Percentiles rank a stretch among this genome's conserved stretches.
Conservation (phyloP, 2,888 invertebrate species). For the Drosophila hamatofila region DNA sequence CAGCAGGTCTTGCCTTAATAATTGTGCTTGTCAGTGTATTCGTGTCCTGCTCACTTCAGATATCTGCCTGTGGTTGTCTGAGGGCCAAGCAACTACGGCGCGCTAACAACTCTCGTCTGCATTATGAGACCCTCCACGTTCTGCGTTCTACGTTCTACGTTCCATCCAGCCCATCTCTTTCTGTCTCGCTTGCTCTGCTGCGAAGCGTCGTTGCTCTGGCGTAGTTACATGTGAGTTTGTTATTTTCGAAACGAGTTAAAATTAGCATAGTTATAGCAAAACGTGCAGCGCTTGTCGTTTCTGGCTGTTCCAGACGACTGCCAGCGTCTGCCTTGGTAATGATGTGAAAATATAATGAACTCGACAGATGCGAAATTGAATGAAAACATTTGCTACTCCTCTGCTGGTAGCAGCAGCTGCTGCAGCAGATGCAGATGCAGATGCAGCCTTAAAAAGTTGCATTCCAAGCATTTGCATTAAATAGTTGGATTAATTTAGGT, state of each 20-base stretch:
- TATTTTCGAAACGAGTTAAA: conserved; percentile 73
- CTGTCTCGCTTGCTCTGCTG: not conserved
- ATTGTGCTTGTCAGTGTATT: conserved; percentile 11
- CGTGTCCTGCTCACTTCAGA: conserved; percentile 30
- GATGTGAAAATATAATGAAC: conserved; percentile 73
- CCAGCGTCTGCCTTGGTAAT: conserved; percentile 62
- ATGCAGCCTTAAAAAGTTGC: conserved; percentile 22
- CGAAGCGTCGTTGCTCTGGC: not conserved
- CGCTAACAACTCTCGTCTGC: conserved; percentile 71
- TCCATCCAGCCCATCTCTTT: not conserved
- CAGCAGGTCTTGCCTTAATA: conserved; percentile 7
- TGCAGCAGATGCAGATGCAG: not conserved
- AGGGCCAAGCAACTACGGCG: conserved; percentile 18
- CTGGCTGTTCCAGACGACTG: conserved; percentile 24
- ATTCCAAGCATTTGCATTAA: conserved; percentile 19
- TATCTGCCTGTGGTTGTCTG: conserved; percentile 52
- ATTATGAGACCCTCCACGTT: conserved; percentile 42
- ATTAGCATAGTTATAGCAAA: conserved; percentile 76
- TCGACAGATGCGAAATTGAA: conserved; percentile 55
- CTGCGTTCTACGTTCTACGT: not conserved
- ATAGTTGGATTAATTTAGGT: conserved; percentile 39
- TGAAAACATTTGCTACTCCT: conserved; percentile 48
- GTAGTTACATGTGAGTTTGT: conserved; percentile 63
- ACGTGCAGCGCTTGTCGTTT: conserved; percentile 25
- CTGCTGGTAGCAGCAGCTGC: conserved; percentile 21